These are phyloP conservation scores for Etia nguti DNA, from an alignment of 2,113 vertebrate species.

Conservation along the genomic window DNA sequence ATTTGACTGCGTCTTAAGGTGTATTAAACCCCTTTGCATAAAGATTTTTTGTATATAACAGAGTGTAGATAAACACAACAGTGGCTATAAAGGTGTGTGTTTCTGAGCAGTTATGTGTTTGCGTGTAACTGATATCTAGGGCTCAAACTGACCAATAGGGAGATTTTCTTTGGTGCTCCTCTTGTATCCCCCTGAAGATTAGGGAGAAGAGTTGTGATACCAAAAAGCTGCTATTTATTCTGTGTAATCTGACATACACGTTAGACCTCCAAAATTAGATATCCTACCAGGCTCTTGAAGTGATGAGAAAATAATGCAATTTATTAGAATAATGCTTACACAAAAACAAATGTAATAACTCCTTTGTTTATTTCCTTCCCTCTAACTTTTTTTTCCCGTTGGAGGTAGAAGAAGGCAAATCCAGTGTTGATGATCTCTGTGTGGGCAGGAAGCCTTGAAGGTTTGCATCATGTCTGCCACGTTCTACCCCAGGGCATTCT, in stretches of 20 bases:
- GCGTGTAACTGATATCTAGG: background rate
- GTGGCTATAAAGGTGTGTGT: background rate
- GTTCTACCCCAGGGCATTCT: constrained; percentile 43
- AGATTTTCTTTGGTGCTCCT: background rate
- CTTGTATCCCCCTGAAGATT: background rate
- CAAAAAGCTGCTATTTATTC: background rate
- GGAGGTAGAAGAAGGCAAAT: constrained; percentile 31
- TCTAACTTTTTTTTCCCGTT: background rate
- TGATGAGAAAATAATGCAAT: background rate
- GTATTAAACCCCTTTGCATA: constrained; percentile 19
- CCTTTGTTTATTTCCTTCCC: background rate
- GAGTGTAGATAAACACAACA: constrained; percentile 12
- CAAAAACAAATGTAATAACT: background rate
- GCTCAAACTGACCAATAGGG: constrained; percentile 13
- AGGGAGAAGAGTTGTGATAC: background rate
- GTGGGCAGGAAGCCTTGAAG: constrained; percentile 53
- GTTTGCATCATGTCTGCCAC: constrained; percentile 61
- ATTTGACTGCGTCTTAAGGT: constrained; percentile 13
- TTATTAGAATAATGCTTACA: background rate
- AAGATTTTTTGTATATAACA: background rate
- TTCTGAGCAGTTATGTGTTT: background rate
- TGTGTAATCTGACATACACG: background rate
- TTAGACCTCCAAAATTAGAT: background rate
- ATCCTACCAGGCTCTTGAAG: background rate
- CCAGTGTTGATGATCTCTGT: constrained; percentile 36